A percentile compares a stretch with the other conserved stretches of the same genome.
These are phyloP conservation scores for Neodiprion pinetum DNA, from an alignment of 1,140 invertebrate genomes.

Conservation along the genomic window DNA sequence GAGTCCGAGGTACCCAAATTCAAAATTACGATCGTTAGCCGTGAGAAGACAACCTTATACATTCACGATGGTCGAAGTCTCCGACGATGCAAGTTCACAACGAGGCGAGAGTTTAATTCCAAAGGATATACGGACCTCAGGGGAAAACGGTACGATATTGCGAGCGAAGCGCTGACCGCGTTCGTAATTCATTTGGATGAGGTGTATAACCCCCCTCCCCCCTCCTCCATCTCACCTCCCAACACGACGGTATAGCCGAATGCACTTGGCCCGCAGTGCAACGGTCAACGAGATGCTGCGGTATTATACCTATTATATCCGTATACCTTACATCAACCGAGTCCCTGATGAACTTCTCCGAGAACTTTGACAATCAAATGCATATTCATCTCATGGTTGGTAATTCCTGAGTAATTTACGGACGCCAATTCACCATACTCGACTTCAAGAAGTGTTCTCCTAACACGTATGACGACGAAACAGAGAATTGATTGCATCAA, in stretches of 20 bases:
- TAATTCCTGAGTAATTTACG: not conserved
- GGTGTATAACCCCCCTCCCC: not conserved
- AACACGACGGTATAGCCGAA: not conserved
- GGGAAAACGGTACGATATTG: not conserved
- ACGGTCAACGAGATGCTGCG: not conserved
- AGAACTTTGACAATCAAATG: slow-evolving; percentile 1
- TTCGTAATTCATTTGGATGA: not conserved
- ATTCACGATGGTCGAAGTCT: not conserved
- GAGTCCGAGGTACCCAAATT: not conserved
- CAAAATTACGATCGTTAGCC: not conserved
- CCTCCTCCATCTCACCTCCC: not conserved
- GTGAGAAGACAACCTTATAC: not conserved
- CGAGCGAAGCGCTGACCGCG: not conserved
- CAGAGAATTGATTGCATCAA: not conserved
- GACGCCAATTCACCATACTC: not conserved
- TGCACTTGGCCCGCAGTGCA: not conserved
- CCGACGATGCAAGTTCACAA: not conserved
- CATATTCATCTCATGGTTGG: slow-evolving; percentile 4
- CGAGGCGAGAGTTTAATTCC: not conserved
- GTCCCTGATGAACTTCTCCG: not conserved
- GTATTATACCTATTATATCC: no score
- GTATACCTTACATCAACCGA: no score
- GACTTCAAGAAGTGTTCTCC: no score
- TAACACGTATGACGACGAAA: not conserved
- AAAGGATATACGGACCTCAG: not conserved